Evolutionary conservation across 2,113 vertebrate genomes (phyloP).

Genomic region (Platycercus adscitus): DNA sequence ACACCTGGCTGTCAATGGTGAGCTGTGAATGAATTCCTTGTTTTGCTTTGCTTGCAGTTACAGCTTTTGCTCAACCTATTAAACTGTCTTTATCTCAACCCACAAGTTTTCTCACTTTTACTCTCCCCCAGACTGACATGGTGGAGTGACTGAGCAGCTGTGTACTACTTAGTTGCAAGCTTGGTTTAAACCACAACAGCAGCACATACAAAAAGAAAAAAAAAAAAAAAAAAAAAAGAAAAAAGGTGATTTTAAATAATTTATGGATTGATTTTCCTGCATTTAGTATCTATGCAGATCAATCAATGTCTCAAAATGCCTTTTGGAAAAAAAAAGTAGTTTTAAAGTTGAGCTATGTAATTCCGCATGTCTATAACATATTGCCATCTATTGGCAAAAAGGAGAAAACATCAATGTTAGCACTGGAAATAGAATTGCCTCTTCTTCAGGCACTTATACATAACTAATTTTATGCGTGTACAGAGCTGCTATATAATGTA

Average conservation of each 20-base stretch:
- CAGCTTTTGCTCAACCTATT: neutral
- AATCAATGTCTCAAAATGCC: constrained; percentile 50
- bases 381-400: constrained; percentile 70
- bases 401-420: neutral
- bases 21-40: neutral
- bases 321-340: neutral
- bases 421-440: neutral
- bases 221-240: neutral
- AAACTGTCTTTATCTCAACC: neutral
- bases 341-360: neutral
- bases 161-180: neutral
- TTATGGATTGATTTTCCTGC: constrained; percentile 23
- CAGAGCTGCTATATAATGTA: neutral
- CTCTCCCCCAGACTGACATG: no score
- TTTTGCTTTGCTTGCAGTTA: neutral
- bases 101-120: neutral
- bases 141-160: neutral
- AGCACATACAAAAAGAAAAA: neutral
- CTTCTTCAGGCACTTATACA: neutral
- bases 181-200: neutral
- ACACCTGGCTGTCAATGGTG: neutral
- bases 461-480: neutral
- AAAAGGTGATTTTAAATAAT: constrained; percentile 7
- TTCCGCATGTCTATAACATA: constrained; percentile 47
- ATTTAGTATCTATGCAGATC: constrained; percentile 40